A percentile compares a stretch with the other conserved stretches of the same genome.
phyloP scores from a whole-genome alignment of 1,140 invertebrate genomes.

The Homalodisca vitripennis region DNA sequence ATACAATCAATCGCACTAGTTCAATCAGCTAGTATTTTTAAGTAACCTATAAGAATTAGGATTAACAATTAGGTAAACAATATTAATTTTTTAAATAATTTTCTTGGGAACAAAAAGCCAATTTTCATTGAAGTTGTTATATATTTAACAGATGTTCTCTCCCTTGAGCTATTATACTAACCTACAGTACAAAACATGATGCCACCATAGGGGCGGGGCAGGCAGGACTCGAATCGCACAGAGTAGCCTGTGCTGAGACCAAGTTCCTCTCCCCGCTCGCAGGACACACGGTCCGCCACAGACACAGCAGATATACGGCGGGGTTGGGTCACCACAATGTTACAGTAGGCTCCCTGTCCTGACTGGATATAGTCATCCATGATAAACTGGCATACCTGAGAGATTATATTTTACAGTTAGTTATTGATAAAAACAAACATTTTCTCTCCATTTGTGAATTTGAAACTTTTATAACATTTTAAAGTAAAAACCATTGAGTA shows the following conservation, averaged over 20 bases:
- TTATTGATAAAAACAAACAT: not conserved
- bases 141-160: not conserved
- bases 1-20: too few relatives aligned
- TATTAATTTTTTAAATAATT: too few relatives aligned
- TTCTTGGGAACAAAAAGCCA: not conserved
- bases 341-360: constrained; percentile 77
- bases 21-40: too few relatives aligned
- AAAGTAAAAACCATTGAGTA: not conserved
- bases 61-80: too few relatives aligned
- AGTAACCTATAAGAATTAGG: too few relatives aligned
- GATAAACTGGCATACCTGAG: constrained; percentile 92
- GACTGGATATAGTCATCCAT: constrained; percentile 91
- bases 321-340: constrained; percentile 92
- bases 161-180: constrained; percentile 39
- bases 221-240: constrained; percentile 85
- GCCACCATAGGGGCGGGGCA: constrained; percentile 88
- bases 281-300: constrained; percentile 86
- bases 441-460: not conserved
- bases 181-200: constrained; percentile 95
- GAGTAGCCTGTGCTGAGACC: constrained; percentile 86
- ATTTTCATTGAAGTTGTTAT: not conserved
- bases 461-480: not conserved
- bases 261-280: constrained; percentile 81
- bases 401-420: not conserved
- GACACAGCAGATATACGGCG: constrained; percentile 92